Evolutionary conservation across 37 sponge, comb jelly and placozoan genomes (phyloP).

Genomic region (Ianthella basta): DNA sequence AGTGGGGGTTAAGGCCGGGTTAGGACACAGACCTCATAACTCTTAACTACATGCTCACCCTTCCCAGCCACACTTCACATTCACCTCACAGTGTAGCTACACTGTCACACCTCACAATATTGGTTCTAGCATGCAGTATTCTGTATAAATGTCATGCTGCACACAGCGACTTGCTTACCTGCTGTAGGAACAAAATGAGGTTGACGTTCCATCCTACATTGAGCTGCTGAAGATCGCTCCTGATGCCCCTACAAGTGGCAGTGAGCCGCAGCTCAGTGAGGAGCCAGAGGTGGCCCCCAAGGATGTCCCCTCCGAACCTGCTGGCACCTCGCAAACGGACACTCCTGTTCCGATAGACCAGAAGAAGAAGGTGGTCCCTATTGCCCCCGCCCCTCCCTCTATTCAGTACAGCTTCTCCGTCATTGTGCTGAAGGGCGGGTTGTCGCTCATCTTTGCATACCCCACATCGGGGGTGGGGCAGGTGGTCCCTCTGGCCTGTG

Average conservation of each 20-base stretch:
- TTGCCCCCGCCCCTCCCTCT: constrained; percentile 11
- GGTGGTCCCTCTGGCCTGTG: neutral
- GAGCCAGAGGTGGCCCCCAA: neutral
- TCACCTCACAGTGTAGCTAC: too few species aligned
- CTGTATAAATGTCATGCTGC: too few species aligned
- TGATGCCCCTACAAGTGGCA: too few species aligned
- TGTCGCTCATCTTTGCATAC: neutral
- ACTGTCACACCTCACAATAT: too few species aligned
- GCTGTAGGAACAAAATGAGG: neutral
- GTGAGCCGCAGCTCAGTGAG: neutral
- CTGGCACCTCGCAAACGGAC: neutral
- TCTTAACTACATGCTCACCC: too few species aligned
- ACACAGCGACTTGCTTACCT: neutral
- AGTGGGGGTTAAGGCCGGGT: too few species aligned
- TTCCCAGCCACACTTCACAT: too few species aligned
- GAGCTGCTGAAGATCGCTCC: neutral
- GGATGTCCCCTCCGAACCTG: neutral
- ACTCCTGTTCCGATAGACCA: neutral
- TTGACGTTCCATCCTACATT: neutral
- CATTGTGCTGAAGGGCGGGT: constrained; percentile 8
- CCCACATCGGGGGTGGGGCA: neutral
- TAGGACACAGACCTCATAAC: too few species aligned
- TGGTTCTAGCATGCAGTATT: too few species aligned
- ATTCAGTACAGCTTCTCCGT: neutral
- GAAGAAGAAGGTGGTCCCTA: constrained; percentile 6